A percentile compares a stretch with the other conserved stretches of the same genome.
Evolutionary conservation across 2,797 vertebrate species (phyloP).

Genomic region (Numenius phaeopus): DNA sequence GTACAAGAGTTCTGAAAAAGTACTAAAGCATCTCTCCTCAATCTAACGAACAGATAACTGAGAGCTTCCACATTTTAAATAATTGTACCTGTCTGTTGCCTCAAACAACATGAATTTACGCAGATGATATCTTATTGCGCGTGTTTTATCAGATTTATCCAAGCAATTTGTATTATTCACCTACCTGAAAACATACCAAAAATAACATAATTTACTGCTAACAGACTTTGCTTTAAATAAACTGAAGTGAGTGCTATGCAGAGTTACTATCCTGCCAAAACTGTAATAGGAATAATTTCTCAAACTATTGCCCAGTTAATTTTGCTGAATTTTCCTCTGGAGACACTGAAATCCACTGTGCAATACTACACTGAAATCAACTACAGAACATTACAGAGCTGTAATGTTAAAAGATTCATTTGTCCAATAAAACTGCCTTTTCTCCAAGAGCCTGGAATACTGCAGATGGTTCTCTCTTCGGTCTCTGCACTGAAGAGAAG

Average conservation of each 20-base stretch:
- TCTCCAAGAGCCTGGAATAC: background rate
- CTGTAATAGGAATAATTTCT: background rate
- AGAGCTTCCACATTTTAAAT: background rate
- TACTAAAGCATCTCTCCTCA: background rate
- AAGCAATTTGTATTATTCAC: background rate
- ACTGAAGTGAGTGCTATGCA: background rate
- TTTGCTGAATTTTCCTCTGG: background rate
- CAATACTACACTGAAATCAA: background rate
- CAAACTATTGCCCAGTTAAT: background rate
- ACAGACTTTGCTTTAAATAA: background rate
- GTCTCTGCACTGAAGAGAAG: background rate
- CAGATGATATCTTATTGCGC: accelerated
- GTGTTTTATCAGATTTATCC: background rate
- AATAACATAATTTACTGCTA: background rate
- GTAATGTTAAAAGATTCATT: background rate
- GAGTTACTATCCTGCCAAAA: background rate
- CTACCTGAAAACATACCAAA: background rate
- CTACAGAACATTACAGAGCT: background rate
- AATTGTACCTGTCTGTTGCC: background rate
- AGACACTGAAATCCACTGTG: background rate
- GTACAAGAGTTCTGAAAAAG: background rate
- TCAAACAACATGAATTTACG: background rate
- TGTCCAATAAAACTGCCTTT: background rate
- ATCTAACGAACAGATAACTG: background rate
- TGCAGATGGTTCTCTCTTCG: background rate